Conservation (phyloP, 2,113 vertebrate species). For the Hippotragus niger region DNA sequence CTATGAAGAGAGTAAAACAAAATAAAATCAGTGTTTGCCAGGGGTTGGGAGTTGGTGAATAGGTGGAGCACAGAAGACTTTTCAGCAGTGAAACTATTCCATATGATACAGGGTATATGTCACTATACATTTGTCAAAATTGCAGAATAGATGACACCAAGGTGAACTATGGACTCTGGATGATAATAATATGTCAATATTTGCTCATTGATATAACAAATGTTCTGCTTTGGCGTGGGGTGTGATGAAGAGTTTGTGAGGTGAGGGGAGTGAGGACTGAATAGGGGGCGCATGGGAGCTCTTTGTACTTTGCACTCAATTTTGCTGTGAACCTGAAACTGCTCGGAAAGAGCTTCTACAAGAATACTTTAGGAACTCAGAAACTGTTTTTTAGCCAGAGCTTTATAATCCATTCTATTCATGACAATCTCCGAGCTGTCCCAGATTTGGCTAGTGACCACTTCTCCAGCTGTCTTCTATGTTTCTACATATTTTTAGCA, state of each 20-base stretch:
- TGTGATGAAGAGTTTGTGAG: background rate
- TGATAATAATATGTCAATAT: background rate
- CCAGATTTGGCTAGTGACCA: background rate
- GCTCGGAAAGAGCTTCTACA: background rate
- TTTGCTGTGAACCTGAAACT: background rate
- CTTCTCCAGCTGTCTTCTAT: background rate
- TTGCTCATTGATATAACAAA: background rate
- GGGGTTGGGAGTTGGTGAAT: background rate
- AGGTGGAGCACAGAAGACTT: background rate
- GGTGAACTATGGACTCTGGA: background rate
- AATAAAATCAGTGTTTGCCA: background rate
- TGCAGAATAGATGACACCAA: background rate
- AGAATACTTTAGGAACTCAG: background rate
- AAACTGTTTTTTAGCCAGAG: background rate
- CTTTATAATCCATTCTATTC: background rate
- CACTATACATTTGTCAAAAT: background rate
- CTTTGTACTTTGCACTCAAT: background rate
- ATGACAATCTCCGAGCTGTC: background rate
- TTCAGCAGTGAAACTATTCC: too few relatives aligned
- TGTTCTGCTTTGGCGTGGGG: background rate
- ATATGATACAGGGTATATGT: background rate
- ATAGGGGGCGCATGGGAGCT: background rate
- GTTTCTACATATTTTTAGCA: background rate
- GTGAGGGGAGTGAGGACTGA: background rate
- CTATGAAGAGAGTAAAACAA: too few relatives aligned